Base-by-base conservation (phyloP, 2,113 vertebrate species). In the Vanacampus margaritifer region DNA sequence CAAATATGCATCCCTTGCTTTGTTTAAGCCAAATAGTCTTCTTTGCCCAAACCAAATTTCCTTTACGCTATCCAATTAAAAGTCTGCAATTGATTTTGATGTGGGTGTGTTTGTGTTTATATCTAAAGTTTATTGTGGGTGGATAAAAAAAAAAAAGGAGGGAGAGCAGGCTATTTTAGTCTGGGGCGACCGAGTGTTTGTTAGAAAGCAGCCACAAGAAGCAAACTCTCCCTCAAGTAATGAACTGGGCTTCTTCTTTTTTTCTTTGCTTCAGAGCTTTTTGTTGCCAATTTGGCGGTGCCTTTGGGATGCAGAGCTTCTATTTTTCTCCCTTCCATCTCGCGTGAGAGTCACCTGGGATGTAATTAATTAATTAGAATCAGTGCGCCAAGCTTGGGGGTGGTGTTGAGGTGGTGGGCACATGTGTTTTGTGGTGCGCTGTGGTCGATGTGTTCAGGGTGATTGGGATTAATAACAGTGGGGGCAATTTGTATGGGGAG, bases 361-460 rank as follows among this genome's bases (percentile, higher is more conserved):
- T 85, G 82, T 82, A 81, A 91, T 92, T 91, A 90, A 92, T 92
- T 91, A 89, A 92, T 89, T 89, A 89, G 88, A 90, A 91, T 86
- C 85, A 84, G 89, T 82, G 75, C 41, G 2, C 68, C 26, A 51
- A 73, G 75, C 73, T 78, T 65, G 69, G 66, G 13, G 62, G 37
- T 32, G 28, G 28, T 32, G 28, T 10, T 37, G 69, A 63, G 37
- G 70, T 16, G 73, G 71, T 21, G 74, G 80, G 79, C 79, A 82
- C 87, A 88, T 87, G 84, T 91, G 88, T 89, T 89, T 85, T 53
- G 39, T 81, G 83, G 83, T 81, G 87, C 57, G 56, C 84, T 82
- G 89, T 87, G 90, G 90, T 89, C 80, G 69, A 79, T 86, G 85
- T 75, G 90, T 92, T 91, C 89, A 65, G 91, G 91, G 88, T 91